Base-by-base conservation (phyloP, 2,113 vertebrate species). In the Thermophis baileyi region DNA sequence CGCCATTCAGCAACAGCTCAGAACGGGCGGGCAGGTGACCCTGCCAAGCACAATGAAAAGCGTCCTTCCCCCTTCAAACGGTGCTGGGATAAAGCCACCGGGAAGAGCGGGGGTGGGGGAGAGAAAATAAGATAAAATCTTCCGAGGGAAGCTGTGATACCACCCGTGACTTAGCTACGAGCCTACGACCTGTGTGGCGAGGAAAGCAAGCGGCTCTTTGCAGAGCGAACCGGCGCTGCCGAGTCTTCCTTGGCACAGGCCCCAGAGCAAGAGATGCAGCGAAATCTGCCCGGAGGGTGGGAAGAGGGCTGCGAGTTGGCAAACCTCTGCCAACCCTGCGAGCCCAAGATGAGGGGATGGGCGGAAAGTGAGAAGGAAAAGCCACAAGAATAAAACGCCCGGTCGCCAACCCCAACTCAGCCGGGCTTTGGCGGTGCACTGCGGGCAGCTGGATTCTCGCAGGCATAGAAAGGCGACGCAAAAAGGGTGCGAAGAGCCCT, bases 1-100 rank as follows among this genome's bases (percentile, higher is more conserved):
- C 91, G 90, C 93, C 91, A 93, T 94, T 93, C 95, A 93, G 92
- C 94, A 92, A 94, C 96, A 93, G 92, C 91, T 93, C 91, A 51
- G 94, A 94, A 95, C 94, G 91, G 93, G 94, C 94, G 94, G 96
- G 94, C 96, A 96, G 96, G 95, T 96, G 95, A 96, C 94, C 92
- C 95, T 94, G 96, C 95, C 95, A n/a, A 93, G 90, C 92, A 95
- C 95, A 96, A 95, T 94, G 96, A 92, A 63, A 95, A 95, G 93
- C 90, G 91, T 91, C 89, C 96, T 91, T 91, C 94, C 92, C 91
- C 85, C 90, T 87, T 88, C 93, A 95, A 95, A 96, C 94, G 92
- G 93, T 91, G 94, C 95, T 35, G 57, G 25, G 25, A 27, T 69
- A 47, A 87, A 91, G 40, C 47, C 5, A 35, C 35, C 5, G 44